Evolutionary conservation across 2,888 invertebrate species (phyloP), one percentile per base, ranked within the genome.

Genomic region (Caenorhabditis plicata): DNA sequence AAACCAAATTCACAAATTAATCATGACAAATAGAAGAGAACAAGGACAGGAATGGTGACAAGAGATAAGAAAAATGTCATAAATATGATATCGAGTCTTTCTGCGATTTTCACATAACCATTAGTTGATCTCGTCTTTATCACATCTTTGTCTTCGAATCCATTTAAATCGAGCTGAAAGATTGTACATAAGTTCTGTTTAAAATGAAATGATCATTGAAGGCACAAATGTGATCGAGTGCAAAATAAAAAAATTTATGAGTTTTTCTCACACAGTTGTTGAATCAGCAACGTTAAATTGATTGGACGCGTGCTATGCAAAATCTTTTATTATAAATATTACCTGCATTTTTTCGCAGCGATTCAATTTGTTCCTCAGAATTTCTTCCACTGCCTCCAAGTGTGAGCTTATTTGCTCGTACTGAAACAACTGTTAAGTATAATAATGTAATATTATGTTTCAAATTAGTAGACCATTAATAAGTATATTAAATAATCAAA

Each of bases 11-110:
- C 31, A 45, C 31, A 45, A 45, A 2, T 20, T 20, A 35, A 23
- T 33, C 27, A 57, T 20, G 52, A 43, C 25, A 68, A 46, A 20
- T 63, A 70, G 53, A 75, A 77, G 13, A 77, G 68, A 13, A 74
- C 66, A n/a, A 73, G 49, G 17, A 77, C 77, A 7, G 77, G 77
- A 22, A 74, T 64, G 9, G 77, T 77, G 27, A 77, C 75, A 1
- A 67, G 33, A 15, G 64, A 32, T 17, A 77, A 52, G 61, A 75
- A 77, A 43, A 74, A 52, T 15, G 63, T 54, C 73, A 75, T 75
- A 40, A 77, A 73, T 25, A 73, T 35, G 29, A 71, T 48, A 52
- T 77, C 77, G 22, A 77, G 53, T 1, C 77, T 66, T 32, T 77
- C 73, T 25, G 70, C 62, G 27, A 76, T 71, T n/a, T 64, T 58